A percentile compares a stretch with the other conserved stretches of the same genome.
Evolutionary conservation across 1,140 invertebrate genomes (phyloP).

Genomic region (Drosophila arizonae): DNA sequence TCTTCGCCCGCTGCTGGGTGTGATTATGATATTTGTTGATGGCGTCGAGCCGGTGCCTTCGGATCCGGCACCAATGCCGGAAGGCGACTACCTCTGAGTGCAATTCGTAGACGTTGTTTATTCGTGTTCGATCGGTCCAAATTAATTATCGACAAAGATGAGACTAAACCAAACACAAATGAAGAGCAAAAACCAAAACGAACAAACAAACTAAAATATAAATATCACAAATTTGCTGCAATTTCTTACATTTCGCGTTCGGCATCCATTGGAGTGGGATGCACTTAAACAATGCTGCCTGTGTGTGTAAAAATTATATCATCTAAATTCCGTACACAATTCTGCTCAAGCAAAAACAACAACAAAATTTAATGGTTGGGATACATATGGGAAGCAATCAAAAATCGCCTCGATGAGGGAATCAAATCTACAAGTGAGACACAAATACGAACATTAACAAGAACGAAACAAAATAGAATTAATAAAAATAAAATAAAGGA

Average conservation of each 20-base stretch:
- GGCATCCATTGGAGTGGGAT: neutral
- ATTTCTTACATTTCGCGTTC: constrained; percentile 5
- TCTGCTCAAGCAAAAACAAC: no score
- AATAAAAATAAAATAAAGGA: neutral
- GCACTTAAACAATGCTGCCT: neutral
- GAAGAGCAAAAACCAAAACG: neutral
- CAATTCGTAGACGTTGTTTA: constrained; percentile 4
- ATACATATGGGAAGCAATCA: neutral
- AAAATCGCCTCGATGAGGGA: neutral
- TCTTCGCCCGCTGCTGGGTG: constrained; percentile 38
- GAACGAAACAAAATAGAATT: neutral
- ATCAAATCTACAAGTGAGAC: constrained; percentile 2
- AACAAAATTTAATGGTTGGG: neutral
- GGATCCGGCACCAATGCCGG: constrained; percentile 9
- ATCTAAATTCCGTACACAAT: neutral
- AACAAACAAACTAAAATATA: neutral
- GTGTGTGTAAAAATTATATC: neutral
- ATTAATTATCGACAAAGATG: constrained; percentile 4
- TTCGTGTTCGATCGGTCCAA: constrained; percentile 31
- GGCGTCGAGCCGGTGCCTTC: constrained; percentile 48
- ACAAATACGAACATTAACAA: neutral
- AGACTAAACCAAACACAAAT: neutral
- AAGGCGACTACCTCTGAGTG: constrained; percentile 21
- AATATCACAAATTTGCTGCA: constrained; percentile 9
- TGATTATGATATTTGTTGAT: constrained; percentile 62